These are phyloP conservation scores for Sebastes itinus DNA, from an alignment of 2,797 vertebrate species.

Conservation along the genomic window DNA sequence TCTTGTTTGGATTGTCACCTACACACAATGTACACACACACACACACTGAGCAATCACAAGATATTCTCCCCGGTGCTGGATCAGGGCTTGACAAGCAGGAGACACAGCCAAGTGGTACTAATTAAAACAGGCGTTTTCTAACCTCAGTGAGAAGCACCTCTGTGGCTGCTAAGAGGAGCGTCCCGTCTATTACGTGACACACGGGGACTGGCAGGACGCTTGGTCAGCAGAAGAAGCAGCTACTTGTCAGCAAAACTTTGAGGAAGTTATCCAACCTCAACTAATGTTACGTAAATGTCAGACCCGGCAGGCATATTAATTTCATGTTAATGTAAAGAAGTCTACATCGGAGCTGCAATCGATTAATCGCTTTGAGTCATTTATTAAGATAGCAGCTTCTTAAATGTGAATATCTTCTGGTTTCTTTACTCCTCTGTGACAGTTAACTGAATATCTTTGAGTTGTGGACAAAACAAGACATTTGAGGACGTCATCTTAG, in stretches of 20 bases:
- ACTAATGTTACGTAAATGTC: neutral
- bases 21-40: slow-evolving; percentile 4
- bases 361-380: too few species aligned
- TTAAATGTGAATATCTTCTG: too few species aligned
- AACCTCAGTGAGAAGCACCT: slow-evolving; percentile 60
- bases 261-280: slow-evolving; percentile 18
- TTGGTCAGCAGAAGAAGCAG: slow-evolving; percentile 44
- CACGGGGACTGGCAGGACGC: slow-evolving; percentile 30
- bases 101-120: slow-evolving; percentile 53
- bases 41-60: slow-evolving; percentile 24
- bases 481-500: too few species aligned
- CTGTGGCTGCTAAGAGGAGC: slow-evolving; percentile 20
- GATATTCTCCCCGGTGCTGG: slow-evolving; percentile 6
- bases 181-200: slow-evolving; percentile 25
- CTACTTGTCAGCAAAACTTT: slow-evolving; percentile 39
- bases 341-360: too few species aligned
- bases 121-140: slow-evolving; percentile 75
- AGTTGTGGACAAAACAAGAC: too few species aligned
- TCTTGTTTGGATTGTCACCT: slow-evolving; percentile 8
- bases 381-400: too few species aligned
- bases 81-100: slow-evolving; percentile 37
- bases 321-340: neutral
- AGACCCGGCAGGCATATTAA: neutral
- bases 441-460: too few species aligned
- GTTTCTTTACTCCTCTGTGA: too few species aligned